Percentiles rank a stretch among this genome's conserved stretches.
These are phyloP conservation scores for Eucriotettix oculatus DNA, from an alignment of 2,888 invertebrate genomes.

Conservation along the genomic window DNA sequence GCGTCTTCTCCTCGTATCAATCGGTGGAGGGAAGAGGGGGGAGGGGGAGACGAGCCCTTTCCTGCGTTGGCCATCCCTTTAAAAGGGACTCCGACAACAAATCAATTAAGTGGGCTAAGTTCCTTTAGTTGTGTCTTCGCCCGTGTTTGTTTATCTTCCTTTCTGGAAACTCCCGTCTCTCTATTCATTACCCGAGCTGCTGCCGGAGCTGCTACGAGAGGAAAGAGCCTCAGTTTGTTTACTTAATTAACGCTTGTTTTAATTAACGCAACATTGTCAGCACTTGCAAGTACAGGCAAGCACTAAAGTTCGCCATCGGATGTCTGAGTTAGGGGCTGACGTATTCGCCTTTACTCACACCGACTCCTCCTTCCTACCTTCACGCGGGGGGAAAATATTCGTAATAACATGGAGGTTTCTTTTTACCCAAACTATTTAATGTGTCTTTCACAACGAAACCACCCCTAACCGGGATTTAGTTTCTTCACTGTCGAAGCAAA, in stretches of 20 bases:
- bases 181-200: conserved; percentile 1
- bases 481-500: no score
- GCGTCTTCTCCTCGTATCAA: no score
- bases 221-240: conserved; percentile 8
- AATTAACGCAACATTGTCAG: conserved; percentile 11
- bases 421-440: no score
- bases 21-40: no score
- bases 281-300: neutral
- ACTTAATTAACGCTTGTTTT: conserved; percentile 10
- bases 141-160: conserved; percentile 5
- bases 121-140: conserved; percentile 3
- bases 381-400: no score
- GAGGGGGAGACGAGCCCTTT: no score
- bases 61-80: neutral
- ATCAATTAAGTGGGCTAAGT: conserved; percentile 6
- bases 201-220: conserved; percentile 1
- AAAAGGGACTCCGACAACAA: conserved; percentile 1
- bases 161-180: conserved; percentile 1
- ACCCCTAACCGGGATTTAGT: no score
- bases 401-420: no score
- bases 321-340: neutral
- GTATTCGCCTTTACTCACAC: no score
- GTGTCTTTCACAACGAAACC: no score
- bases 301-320: neutral
- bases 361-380: no score